Evolutionary conservation across 1,140 invertebrate genomes (phyloP).

Genomic region (Bombus huntii): DNA sequence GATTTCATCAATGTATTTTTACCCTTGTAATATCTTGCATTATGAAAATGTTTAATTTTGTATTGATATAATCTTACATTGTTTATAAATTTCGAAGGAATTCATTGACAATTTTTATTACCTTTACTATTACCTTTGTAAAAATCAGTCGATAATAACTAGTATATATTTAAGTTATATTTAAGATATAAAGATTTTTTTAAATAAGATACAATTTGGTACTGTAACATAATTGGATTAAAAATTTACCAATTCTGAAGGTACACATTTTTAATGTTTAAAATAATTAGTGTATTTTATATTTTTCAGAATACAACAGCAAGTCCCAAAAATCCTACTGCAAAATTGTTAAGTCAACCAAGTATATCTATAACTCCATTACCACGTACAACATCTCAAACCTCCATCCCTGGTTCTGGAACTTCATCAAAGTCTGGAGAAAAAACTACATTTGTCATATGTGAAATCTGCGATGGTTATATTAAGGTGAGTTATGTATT

Average conservation of each 20-base stretch:
- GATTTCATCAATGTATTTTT: slow-evolving; percentile 22
- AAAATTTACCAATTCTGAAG: slow-evolving; percentile 11
- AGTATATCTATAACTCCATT: slow-evolving; percentile 96
- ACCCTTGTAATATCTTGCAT: slow-evolving; percentile 23
- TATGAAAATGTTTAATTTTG: slow-evolving; percentile 3
- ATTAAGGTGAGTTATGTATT: slow-evolving; percentile 86
- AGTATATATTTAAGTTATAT: background rate
- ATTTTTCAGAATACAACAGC: slow-evolving; percentile 83
- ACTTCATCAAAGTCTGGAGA: slow-evolving; percentile 82
- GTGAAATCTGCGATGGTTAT: slow-evolving; percentile 97
- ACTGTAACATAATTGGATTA: background rate
- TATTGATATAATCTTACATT: background rate
- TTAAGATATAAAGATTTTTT: background rate
- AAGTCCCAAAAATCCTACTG: slow-evolving; percentile 80
- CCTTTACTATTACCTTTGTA: background rate
- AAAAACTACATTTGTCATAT: slow-evolving; percentile 94
- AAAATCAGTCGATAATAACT: background rate
- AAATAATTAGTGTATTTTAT: slow-evolving; percentile 48
- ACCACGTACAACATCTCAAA: slow-evolving; percentile 85
- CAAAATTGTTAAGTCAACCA: slow-evolving; percentile 87
- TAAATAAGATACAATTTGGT: background rate
- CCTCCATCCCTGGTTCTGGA: slow-evolving; percentile 79
- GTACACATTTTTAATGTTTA: background rate
- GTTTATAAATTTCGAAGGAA: background rate
- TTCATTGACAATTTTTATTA: background rate